These are phyloP conservation scores for Nylanderia fulva DNA, from an alignment of 1,140 invertebrate genomes.

Conservation along the genomic window DNA sequence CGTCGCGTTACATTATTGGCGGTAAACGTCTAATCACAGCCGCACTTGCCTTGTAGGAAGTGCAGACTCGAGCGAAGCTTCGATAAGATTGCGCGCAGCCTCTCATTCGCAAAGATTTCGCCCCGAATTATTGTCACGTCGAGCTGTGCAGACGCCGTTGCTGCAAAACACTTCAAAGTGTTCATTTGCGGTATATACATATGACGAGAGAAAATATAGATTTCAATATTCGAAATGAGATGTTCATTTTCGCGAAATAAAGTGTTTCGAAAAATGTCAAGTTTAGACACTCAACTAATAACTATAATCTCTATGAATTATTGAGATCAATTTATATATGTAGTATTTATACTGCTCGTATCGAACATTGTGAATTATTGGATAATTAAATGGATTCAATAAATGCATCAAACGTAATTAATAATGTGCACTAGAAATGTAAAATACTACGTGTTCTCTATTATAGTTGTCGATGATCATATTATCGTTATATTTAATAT, in stretches of 20 bases:
- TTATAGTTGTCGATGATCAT: background rate
- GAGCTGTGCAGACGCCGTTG: background rate
- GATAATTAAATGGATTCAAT: background rate
- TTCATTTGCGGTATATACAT: no score
- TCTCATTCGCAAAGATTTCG: background rate
- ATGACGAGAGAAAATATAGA: background rate
- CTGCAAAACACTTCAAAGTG: background rate
- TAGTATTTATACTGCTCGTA: background rate
- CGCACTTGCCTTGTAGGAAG: conserved; percentile 10
- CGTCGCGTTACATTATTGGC: conserved; percentile 40
- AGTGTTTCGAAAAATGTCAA: no score
- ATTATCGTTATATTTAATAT: background rate
- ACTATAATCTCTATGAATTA: background rate
- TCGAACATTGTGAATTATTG: background rate
- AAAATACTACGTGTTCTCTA: background rate
- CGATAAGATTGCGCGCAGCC: conserved; percentile 35
- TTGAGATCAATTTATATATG: background rate
- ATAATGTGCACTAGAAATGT: background rate
- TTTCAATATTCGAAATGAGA: no score
- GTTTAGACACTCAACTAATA: no score
- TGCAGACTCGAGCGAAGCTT: background rate
- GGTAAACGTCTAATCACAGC: conserved; percentile 44
- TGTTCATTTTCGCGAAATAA: no score
- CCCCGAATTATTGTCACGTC: background rate
- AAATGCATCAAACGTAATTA: conserved; percentile 31